These are phyloP conservation scores for Aphelenchoides besseyi DNA, from an alignment of 1,140 invertebrate genomes.

Conservation along the genomic window DNA sequence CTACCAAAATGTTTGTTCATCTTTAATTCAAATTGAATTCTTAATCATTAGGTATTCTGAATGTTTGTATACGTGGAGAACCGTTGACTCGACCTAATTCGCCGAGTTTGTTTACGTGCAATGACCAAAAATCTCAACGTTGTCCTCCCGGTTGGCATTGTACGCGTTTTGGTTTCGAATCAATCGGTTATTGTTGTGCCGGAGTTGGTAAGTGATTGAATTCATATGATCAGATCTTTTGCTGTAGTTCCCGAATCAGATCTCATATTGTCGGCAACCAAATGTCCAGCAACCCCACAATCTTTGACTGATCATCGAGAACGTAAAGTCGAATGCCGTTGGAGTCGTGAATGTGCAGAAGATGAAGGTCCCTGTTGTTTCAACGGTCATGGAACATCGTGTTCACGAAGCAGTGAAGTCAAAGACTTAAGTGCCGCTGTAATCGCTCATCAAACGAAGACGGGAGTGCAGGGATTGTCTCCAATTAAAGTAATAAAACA, in stretches of 20 bases:
- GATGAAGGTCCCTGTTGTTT: constrained; percentile 46
- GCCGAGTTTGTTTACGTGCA: constrained; percentile 32
- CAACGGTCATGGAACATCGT: constrained; percentile 49
- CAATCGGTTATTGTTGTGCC: constrained; percentile 50
- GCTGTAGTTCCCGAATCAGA: constrained; percentile 27
- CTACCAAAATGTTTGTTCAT: constrained; percentile 40
- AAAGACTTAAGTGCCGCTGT: constrained; percentile 6
- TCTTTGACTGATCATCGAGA: background rate
- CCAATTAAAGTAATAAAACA: background rate
- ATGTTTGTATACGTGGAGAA: constrained; percentile 50
- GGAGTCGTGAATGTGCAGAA: constrained; percentile 36
- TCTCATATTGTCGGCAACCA: constrained; percentile 16
- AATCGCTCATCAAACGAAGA: background rate
- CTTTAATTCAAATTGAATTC: background rate
- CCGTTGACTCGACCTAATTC: constrained; percentile 39
- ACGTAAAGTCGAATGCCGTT: constrained; percentile 26
- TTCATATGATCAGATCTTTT: constrained; percentile 22
- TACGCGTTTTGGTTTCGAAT: constrained; percentile 43
- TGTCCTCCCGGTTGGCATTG: constrained; percentile 56
- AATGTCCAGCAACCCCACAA: constrained; percentile 41
- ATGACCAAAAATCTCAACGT: constrained; percentile 25
- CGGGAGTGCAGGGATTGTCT: background rate
- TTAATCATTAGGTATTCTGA: constrained; percentile 45
- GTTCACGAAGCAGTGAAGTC: background rate
- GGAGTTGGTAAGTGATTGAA: constrained; percentile 31